Base-by-base conservation (phyloP, 2,113 vertebrate genomes). In the Hemiprocne comata region DNA sequence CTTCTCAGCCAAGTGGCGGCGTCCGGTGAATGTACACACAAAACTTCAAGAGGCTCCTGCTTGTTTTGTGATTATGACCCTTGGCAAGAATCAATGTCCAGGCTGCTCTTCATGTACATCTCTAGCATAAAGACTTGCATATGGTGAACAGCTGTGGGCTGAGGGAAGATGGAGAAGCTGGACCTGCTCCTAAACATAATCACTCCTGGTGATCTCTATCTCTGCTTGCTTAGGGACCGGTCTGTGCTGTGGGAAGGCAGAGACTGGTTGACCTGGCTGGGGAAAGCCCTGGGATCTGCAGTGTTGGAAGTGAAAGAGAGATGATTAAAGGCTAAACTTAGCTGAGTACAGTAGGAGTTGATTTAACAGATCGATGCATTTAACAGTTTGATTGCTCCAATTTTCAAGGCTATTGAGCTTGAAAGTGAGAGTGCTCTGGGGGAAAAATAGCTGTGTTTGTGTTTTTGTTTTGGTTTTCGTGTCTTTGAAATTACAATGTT, bases 401-500 rank as follows among this genome's bases (percentile, higher is more conserved):
- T 96, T 96, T 97, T 97, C 96, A 95, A 97, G 96, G 83, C 94
- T 92, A 88, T 87, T 95, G 97, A 96, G 95, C 91, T 87, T 80
- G 48, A 90, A 85, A 90, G 93, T 70, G 87, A 84, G 62, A 94
- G 88, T 87, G 80, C 95, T 76, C 92, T 83, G 93, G 57, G 71
- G 84, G 94, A 64, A 75, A 92, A 95, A 96, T 33, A 88, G 92
- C 91, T 94, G 85, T 92, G 87, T 92, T 95, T 90, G 89, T 95
- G 93, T 38, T 96, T 96, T 90, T 96, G 91, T 95, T 80, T 97
- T 96, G 84, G 81, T 57, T 83, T 94, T 57, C 10, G 1, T 50
- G 77, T 66, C 70, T 92, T 85, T 62, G 80, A 95, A 93, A 85
- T 73, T 83, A 93, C 90, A 75, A 95, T 84, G 82, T 60, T 89